These are phyloP conservation scores for Danionella cerebrum DNA, from an alignment of 2,113 vertebrate species.

Conservation along the genomic window DNA sequence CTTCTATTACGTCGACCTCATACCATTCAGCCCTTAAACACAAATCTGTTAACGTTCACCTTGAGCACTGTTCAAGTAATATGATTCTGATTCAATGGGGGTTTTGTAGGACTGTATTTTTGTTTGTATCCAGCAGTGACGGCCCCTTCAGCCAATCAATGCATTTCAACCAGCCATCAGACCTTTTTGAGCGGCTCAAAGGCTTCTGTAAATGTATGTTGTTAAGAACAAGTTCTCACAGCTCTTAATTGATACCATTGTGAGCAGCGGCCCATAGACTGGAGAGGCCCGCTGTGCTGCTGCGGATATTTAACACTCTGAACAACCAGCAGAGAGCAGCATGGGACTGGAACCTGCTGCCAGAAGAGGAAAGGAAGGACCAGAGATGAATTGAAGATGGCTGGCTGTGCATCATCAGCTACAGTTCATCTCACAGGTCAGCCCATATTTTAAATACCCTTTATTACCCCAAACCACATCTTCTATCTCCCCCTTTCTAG, in stretches of 20 bases:
- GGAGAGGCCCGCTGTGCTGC: conserved; percentile 45
- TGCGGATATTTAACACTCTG: conserved; percentile 54
- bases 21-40: background rate
- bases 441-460: conserved; percentile 79
- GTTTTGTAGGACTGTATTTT: background rate
- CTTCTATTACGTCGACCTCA: background rate
- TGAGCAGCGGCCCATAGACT: conserved; percentile 26
- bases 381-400: conserved; percentile 65
- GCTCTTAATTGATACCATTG: conserved; percentile 15
- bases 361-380: conserved; percentile 72
- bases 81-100: background rate
- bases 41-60: background rate
- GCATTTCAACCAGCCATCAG: conserved; percentile 8
- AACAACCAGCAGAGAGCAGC: conserved; percentile 95
- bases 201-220: conserved; percentile 1
- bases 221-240: conserved; percentile 3
- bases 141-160: conserved; percentile 6
- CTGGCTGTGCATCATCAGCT: conserved; percentile 73
- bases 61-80: conserved; percentile 3
- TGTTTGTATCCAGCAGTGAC: background rate
- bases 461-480: conserved; percentile 74
- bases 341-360: conserved; percentile 72
- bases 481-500: conserved; percentile 75
- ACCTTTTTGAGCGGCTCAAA: conserved; percentile 1
- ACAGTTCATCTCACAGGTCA: conserved; percentile 89